Conservation (phyloP, 2,797 vertebrate genomes). For the Pangasius djambal region DNA sequence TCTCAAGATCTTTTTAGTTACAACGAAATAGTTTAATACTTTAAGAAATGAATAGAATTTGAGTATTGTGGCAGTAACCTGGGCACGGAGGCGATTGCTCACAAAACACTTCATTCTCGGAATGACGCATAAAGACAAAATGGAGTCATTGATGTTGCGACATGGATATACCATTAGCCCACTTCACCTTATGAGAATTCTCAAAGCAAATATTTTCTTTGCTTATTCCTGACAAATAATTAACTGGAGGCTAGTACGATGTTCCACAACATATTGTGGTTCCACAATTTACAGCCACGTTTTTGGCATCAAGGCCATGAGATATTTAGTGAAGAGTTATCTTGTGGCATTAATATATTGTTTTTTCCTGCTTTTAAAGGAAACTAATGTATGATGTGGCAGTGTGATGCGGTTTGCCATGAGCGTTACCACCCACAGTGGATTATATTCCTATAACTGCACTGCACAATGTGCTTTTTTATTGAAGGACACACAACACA, state of each 20-base stretch:
- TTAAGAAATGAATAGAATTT: not conserved
- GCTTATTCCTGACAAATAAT: not conserved
- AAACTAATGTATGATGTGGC: not conserved
- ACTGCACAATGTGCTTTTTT: not conserved
- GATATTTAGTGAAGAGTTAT: not conserved
- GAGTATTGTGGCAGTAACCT: not conserved
- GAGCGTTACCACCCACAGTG: not conserved
- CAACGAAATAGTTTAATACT: not conserved
- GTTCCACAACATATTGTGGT: not conserved
- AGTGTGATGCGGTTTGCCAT: not conserved
- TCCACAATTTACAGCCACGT: not conserved
- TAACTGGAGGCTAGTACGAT: not conserved
- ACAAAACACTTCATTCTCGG: not conserved
- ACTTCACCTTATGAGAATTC: not conserved
- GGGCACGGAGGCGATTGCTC: not conserved
- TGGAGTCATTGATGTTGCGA: not conserved
- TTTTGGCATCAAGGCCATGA: not conserved
- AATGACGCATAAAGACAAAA: not conserved
- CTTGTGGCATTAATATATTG: not conserved
- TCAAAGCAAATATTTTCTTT: not conserved
- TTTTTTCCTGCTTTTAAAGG: not conserved
- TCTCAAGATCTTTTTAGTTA: not conserved
- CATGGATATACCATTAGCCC: not conserved
- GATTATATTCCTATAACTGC: not conserved
- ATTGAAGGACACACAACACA: not conserved